These are phyloP conservation scores for Heterohyrax brucei DNA, from an alignment of 2,797 vertebrate genomes.

Conservation along the genomic window DNA sequence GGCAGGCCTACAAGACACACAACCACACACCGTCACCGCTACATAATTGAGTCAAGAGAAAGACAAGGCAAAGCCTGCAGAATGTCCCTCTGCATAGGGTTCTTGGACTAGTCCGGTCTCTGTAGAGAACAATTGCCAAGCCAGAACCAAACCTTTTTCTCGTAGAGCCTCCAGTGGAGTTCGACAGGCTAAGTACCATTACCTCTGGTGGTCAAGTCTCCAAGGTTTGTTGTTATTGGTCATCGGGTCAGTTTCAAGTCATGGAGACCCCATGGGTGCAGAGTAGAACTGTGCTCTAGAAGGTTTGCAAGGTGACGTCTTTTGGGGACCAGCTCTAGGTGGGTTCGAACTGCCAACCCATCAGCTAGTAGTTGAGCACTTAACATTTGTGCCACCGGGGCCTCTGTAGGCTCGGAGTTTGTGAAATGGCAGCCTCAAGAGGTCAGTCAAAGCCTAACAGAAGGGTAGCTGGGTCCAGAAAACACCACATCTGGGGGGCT, in stretches of 20 bases:
- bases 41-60: background rate
- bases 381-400: background rate
- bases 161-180: background rate
- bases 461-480: slow-evolving; percentile 54
- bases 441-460: slow-evolving; percentile 73
- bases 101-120: background rate
- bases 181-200: background rate
- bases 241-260: background rate
- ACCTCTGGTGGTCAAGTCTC: background rate
- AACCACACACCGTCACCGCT: background rate
- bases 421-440: background rate
- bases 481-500: slow-evolving; percentile 1
- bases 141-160: background rate
- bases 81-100: background rate
- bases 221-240: rapidly evolving
- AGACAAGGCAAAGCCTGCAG: background rate
- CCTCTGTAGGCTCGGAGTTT: background rate
- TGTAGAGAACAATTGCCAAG: background rate
- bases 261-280: background rate
- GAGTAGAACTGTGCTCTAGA: background rate
- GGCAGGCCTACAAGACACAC: background rate
- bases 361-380: background rate
- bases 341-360: background rate
- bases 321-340: background rate
- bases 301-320: background rate